Evolutionary conservation across 1,140 invertebrate genomes (phyloP), one percentile per base, ranked within the genome.

Genomic region (Heliothis virescens): DNA sequence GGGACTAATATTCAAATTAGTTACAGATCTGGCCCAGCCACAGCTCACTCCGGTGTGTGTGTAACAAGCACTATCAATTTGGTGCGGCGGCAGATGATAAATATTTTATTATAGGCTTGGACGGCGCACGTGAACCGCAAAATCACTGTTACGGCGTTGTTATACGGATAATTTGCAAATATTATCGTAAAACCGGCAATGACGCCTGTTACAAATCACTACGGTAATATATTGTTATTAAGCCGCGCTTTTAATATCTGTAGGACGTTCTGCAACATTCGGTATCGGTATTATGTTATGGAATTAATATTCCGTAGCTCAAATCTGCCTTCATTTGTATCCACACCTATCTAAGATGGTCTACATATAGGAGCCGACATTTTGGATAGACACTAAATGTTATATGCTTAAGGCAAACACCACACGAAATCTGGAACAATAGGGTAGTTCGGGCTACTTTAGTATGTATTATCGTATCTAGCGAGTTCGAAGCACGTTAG

Each of bases 111-210:
- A 73, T 41, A 73, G 53, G 63, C 63, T 55, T 21, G 71, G 53
- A 41, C 71, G n/a, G 29, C 15, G 26, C 71, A 73, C 71, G 71
- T 74, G 41, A 60, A 59, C 55, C 55, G 57, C 41, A 60, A 60
- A 59, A 74, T 74, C 18, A 48, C 72, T 48, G 57, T 74, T 74
- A 74, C 53, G 57, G 55, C 55, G 72, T 60, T 74, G 57, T 60
- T 74, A 60, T 57, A 74, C 72, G 57, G 57, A 74, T 74, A 60
- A 59, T 60, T 74, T 74, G 72, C 16, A 60, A 74, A 60, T 74
- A 74, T 60, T 60, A 50, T 60, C 53, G 72, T 74, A 48, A 59
- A 57, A 59, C 52, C 72, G 29, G 34, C 29, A 74, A 74, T 74
- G 57, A 59, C 21, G 26, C 50, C 52, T 55, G 69, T 41, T 60